Conservation (phyloP, 1,140 invertebrate species). For the Bombus impatiens region DNA sequence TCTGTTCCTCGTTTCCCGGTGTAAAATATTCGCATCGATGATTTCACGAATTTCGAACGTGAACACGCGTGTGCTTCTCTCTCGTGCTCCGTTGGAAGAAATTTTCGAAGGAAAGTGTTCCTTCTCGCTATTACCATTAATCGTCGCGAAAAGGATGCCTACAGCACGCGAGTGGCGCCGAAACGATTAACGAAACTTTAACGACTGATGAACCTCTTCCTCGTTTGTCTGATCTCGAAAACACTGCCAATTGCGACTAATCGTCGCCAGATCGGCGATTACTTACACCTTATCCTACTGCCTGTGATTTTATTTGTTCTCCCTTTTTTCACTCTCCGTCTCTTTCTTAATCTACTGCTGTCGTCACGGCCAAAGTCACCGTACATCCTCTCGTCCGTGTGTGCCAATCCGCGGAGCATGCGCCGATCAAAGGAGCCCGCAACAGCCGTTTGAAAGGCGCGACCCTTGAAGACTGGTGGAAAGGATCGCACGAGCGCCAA, state of each 20-base stretch:
- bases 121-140: background rate
- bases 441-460: constrained; percentile 32
- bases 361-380: constrained; percentile 58
- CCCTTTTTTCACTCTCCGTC: background rate
- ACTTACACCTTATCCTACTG: background rate
- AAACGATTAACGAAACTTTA: background rate
- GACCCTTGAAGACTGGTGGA: constrained; percentile 25
- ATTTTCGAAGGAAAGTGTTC: background rate
- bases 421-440: constrained; percentile 21
- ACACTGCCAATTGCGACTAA: constrained; percentile 52
- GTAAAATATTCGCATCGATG: constrained; percentile 3
- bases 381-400: constrained; percentile 10
- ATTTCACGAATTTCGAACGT: background rate
- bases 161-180: background rate
- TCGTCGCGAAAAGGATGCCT: no score
- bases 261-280: background rate
- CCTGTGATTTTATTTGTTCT: background rate
- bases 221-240: constrained; percentile 41
- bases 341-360: background rate
- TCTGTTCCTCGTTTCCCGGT: background rate
- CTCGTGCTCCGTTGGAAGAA: background rate
- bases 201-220: constrained; percentile 5
- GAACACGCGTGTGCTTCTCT: background rate
- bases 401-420: constrained; percentile 19
- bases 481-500: background rate